phyloP scores from a whole-genome alignment of 2,113 vertebrate genomes.

The Sander lucioperca region DNA sequence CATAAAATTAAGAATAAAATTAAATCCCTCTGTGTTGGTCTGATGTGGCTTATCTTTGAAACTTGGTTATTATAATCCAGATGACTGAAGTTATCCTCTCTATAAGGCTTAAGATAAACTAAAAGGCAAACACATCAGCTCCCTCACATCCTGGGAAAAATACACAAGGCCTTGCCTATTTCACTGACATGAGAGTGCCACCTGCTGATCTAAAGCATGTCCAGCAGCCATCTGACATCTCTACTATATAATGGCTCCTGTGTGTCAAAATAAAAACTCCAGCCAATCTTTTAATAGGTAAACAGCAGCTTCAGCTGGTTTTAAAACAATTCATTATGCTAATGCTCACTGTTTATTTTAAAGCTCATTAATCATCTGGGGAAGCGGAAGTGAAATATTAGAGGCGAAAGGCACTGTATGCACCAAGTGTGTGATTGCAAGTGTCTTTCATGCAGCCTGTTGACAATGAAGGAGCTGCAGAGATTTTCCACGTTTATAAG shows the following conservation, averaged over 20 bases:
- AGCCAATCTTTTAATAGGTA: not conserved
- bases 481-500: constrained; percentile 2
- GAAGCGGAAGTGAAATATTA: constrained; percentile 19
- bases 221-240: constrained; percentile 33
- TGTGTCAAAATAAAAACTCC: constrained; percentile 28
- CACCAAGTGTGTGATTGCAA: constrained; percentile 32
- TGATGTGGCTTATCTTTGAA: constrained; percentile 37
- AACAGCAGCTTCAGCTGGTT: constrained; percentile 55
- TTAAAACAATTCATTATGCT: constrained; percentile 49
- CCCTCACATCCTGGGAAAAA: constrained; percentile 5
- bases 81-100: constrained; percentile 34
- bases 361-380: constrained; percentile 55
- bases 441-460: constrained; percentile 23
- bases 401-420: constrained; percentile 5
- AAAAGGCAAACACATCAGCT: constrained; percentile 52
- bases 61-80: constrained; percentile 34
- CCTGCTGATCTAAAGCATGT: constrained; percentile 72
- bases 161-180: not conserved
- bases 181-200: constrained; percentile 76
- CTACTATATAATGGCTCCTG: not conserved
- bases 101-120: constrained; percentile 46
- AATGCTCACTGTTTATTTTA: constrained; percentile 41
- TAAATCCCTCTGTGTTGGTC: constrained; percentile 3
- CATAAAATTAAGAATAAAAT: not conserved
- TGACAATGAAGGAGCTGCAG: constrained; percentile 32